A percentile compares a stretch with the other conserved stretches of the same genome.
phyloP scores from a whole-genome alignment of 2,888 invertebrate genomes.

The Meganola albula region DNA sequence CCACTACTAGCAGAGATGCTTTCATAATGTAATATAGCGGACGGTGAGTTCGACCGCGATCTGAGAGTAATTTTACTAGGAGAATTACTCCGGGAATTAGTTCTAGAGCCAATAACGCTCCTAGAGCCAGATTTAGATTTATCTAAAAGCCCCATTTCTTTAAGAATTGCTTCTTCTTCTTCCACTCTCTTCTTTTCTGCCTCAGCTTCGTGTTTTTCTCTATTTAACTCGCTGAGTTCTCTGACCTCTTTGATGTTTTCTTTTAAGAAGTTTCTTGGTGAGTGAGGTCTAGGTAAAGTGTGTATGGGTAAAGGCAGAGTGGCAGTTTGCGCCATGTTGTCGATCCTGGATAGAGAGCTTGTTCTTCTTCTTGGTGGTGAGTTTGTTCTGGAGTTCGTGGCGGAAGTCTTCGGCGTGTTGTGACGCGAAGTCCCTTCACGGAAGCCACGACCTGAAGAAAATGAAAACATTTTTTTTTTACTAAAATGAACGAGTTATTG shows the following conservation, averaged over 20 bases:
- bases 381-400: constrained; percentile 58
- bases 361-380: constrained; percentile 66
- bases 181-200: constrained; percentile 58
- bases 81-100: constrained; percentile 60
- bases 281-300: constrained; percentile 47
- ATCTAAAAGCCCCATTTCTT: constrained; percentile 68
- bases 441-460: constrained; percentile 67
- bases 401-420: constrained; percentile 70
- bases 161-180: constrained; percentile 67
- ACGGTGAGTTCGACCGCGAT: constrained; percentile 67
- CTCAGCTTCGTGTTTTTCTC: constrained; percentile 68
- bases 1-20: constrained; percentile 41
- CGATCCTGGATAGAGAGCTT: constrained; percentile 57
- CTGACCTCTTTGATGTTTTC: constrained; percentile 70
- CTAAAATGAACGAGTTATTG: no score
- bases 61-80: constrained; percentile 56
- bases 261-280: constrained; percentile 67
- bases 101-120: constrained; percentile 26
- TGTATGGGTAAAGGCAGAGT: constrained; percentile 47
- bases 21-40: constrained; percentile 53
- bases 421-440: constrained; percentile 74
- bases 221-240: constrained; percentile 67
- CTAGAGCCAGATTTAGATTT: constrained; percentile 36
- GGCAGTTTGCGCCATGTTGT: constrained; percentile 63
- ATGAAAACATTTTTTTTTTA: constrained; percentile 7